Evolutionary conservation across 1,140 invertebrate species (phyloP), one percentile per base, ranked within the genome.

Genomic region (Planococcus citri): DNA sequence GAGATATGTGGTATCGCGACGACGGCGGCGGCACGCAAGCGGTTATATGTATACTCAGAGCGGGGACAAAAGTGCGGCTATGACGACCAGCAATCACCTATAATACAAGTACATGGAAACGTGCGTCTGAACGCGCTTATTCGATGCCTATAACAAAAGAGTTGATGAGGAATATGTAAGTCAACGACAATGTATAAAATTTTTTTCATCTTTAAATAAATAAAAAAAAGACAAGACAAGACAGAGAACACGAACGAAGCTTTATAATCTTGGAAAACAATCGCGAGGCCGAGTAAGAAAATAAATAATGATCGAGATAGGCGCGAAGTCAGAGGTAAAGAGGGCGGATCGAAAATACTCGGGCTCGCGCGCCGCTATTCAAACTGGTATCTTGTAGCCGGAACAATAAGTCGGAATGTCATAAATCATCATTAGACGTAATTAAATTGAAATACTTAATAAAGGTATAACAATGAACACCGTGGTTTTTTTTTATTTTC

Each of bases 301-400:
- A 37, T 37, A 37, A 37, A 51, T 51, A 51, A 51, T 51, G 41
- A 51, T 51, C 41, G 41, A 37, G n/a, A n/a, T n/a, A n/a, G 41
- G 17, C 17, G 41, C 41, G 41, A n/a, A n/a, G n/a, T n/a, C n/a
- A n/a, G n/a, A n/a, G 29, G 29, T 3, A 33, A 51, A 51, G 41
- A n/a, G 41, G 41, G 41, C 41, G 41, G 41, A 51, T 51, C 41
- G 17, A n/a, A 51, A 51, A 33, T n/a, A n/a, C n/a, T n/a, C 3
- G 22, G 20, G 25, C 24, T 33, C 67, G 17, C 27, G 17, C 27
- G 64, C 68, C 70, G 27, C 67, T 29, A 71, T n/a, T 60, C 67
- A 68, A 70, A 70, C 67, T 70, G 57, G 68, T 68, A 67, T 70
- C 67, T 67, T 33, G 41, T 61, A 58, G 58, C 12, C 70, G 29